Conservation (phyloP, 2,888 invertebrate genomes). For the Molorchus minor region DNA sequence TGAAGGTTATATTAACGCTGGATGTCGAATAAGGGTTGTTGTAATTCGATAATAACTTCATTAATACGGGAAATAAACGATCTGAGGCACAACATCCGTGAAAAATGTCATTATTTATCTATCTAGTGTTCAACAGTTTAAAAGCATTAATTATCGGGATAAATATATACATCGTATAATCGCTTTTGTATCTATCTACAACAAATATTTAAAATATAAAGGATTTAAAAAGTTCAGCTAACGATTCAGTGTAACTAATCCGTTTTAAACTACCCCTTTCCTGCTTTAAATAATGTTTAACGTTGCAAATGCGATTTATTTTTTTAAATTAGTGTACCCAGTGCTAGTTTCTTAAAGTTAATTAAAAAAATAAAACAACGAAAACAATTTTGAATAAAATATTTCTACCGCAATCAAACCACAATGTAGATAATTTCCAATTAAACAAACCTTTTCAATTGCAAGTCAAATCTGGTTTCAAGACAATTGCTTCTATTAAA, state of each 20-base stretch:
- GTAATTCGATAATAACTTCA: constrained; percentile 45
- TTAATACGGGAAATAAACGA: constrained; percentile 38
- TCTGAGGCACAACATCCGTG: constrained; percentile 19
- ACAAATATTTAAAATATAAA: too few species aligned
- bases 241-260: too few species aligned
- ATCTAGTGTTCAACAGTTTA: constrained; percentile 16
- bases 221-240: too few species aligned
- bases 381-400: too few species aligned
- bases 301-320: too few species aligned
- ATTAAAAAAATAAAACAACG: too few species aligned
- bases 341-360: too few species aligned
- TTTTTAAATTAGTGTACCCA: too few species aligned
- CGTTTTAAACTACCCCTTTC: too few species aligned
- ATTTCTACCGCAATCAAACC: too few species aligned
- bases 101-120: constrained; percentile 35
- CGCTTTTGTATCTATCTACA: not conserved
- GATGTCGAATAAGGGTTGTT: constrained; percentile 32
- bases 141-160: not conserved
- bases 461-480: constrained; percentile 29
- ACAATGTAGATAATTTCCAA: not conserved
- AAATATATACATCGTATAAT: not conserved
- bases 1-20: constrained; percentile 27
- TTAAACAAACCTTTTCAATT: constrained; percentile 17
- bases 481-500: constrained; percentile 45
- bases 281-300: too few species aligned